These are phyloP conservation scores for Hypena proboscidalis DNA, from an alignment of 2,888 invertebrate genomes.

Conservation along the genomic window DNA sequence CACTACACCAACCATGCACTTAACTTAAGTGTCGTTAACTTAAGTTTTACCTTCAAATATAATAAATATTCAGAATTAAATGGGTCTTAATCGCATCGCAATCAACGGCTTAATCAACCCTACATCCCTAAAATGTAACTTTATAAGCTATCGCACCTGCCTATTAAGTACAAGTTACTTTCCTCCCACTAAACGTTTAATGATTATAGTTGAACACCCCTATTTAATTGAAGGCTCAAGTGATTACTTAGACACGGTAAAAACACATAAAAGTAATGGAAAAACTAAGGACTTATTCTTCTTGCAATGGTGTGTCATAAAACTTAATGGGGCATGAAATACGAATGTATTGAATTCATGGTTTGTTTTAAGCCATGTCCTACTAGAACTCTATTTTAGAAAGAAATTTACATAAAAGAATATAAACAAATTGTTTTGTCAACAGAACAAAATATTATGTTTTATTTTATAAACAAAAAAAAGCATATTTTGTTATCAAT, in stretches of 20 bases:
- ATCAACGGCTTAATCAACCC: no score
- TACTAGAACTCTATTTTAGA: no score
- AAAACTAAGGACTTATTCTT: slow-evolving; percentile 61
- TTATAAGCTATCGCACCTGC: slow-evolving; percentile 19
- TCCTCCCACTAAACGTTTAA: slow-evolving; percentile 45
- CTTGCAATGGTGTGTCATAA: slow-evolving; percentile 43
- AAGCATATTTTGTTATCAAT: no score
- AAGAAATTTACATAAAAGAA: no score
- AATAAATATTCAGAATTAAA: no score
- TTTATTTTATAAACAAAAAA: no score
- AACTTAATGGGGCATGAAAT: slow-evolving; percentile 34
- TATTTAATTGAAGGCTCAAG: slow-evolving; percentile 61
- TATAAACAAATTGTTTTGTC: no score
- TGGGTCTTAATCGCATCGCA: not conserved
- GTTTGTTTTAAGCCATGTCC: no score
- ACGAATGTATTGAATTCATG: slow-evolving; percentile 14
- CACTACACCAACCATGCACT: no score
- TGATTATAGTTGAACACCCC: slow-evolving; percentile 46
- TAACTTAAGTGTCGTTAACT: no score
- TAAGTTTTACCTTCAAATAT: no score
- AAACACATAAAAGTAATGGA: slow-evolving; percentile 69
- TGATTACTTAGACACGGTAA: slow-evolving; percentile 59
- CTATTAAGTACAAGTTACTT: slow-evolving; percentile 36
- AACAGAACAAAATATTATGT: no score
- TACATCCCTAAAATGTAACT: not conserved